Evolutionary conservation across 2,797 vertebrate species (phyloP).

Genomic region (Pangasius mekongensis): DNA sequence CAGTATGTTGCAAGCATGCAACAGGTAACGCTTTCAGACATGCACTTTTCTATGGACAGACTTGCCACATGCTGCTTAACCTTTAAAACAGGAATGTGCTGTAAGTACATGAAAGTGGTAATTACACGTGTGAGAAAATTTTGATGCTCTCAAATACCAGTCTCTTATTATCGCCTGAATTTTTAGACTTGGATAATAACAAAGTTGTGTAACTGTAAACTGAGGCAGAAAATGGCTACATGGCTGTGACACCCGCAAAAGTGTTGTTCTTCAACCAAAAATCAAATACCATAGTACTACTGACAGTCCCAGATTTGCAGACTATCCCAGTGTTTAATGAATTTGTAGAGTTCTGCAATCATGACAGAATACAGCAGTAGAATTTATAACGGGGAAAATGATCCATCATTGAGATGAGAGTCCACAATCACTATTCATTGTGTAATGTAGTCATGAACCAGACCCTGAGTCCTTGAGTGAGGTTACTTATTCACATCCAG

Average conservation of each 20-base stretch:
- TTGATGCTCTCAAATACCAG: slow-evolving; percentile 4
- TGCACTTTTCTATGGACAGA: slow-evolving; percentile 79
- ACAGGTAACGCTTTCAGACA: slow-evolving; percentile 78
- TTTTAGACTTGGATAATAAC: background rate
- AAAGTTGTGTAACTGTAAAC: background rate
- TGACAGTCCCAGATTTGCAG: background rate
- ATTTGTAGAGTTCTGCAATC: background rate
- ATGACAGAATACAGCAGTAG: slow-evolving; percentile 22
- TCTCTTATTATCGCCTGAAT: background rate
- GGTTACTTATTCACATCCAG: slow-evolving; percentile 70
- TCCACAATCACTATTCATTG: slow-evolving; percentile 87
- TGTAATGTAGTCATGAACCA: slow-evolving; percentile 87
- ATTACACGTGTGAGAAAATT: slow-evolving; percentile 35
- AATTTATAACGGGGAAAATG: background rate
- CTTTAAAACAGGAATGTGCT: slow-evolving; percentile 84
- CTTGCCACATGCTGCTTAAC: slow-evolving; percentile 80
- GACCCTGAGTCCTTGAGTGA: slow-evolving; percentile 86
- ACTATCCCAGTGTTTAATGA: background rate
- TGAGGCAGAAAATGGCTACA: slow-evolving; percentile 11
- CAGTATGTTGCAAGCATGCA: slow-evolving; percentile 81
- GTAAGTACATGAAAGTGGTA: slow-evolving; percentile 71
- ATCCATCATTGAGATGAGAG: slow-evolving; percentile 75
- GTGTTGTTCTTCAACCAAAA: slow-evolving; percentile 9
- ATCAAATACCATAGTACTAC: slow-evolving; percentile 1
- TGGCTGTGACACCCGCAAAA: slow-evolving; percentile 7